Conservation (phyloP, 2,113 vertebrate genomes). For the Columbina picui region DNA sequence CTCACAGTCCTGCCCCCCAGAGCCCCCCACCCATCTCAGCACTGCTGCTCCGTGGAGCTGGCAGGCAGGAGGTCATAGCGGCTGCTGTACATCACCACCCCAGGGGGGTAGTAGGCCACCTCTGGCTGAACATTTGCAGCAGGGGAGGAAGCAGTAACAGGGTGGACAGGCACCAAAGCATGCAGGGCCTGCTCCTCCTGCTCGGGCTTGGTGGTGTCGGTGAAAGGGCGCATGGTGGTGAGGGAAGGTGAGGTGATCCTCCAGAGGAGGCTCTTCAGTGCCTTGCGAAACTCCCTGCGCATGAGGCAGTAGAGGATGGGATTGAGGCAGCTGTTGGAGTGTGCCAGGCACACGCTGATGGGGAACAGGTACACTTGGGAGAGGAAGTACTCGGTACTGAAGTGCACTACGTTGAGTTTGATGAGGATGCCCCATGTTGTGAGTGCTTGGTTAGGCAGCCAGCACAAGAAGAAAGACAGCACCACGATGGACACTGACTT, state of each 20-base stretch:
- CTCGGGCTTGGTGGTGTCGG: conserved; percentile 86
- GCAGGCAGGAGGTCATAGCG: conserved; percentile 83
- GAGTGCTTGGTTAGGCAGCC: conserved; percentile 95
- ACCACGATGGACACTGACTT: conserved; percentile 93
- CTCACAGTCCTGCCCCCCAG: not conserved
- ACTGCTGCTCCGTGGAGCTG: conserved; percentile 67
- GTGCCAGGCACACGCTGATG: conserved; percentile 92
- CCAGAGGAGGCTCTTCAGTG: conserved; percentile 90
- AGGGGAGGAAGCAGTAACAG: not conserved
- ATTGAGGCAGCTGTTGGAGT: conserved; percentile 97
- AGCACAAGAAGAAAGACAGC: conserved; percentile 93
- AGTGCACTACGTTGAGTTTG: conserved; percentile 92
- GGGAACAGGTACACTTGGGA: conserved; percentile 93
- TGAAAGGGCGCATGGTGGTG: conserved; percentile 86
- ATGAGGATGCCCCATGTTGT: conserved; percentile 93
- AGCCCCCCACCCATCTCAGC: conserved; percentile 12
- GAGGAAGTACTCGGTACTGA: conserved; percentile 90
- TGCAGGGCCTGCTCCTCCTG: conserved; percentile 78
- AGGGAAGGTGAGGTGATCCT: conserved; percentile 84
- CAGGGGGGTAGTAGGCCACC: conserved; percentile 84
- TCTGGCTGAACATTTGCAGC: conserved; percentile 44
- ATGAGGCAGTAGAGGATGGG: conserved; percentile 94
- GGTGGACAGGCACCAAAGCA: conserved; percentile 61
- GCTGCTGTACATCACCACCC: conserved; percentile 81
- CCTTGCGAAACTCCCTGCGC: conserved; percentile 93